These are phyloP conservation scores for Drosophila repleta DNA, from an alignment of 1,140 invertebrate genomes.

Conservation along the genomic window DNA sequence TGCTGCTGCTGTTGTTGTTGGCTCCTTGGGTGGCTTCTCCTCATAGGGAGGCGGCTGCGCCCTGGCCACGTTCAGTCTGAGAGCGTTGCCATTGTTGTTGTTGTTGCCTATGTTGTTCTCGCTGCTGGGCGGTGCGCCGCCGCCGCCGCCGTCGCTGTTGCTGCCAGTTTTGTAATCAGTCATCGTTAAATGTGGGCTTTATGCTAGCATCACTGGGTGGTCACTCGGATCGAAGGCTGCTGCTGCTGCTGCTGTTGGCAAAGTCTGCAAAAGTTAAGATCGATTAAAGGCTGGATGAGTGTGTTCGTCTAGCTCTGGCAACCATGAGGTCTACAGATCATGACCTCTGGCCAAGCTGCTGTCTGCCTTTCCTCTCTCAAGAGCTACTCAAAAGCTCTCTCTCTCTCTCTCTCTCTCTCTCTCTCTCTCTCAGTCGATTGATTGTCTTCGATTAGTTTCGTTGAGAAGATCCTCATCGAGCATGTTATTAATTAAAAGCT, in stretches of 20 bases:
- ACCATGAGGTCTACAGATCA: no score
- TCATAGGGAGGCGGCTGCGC: constrained; percentile 53
- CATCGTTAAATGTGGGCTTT: constrained; percentile 50
- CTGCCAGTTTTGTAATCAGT: constrained; percentile 59
- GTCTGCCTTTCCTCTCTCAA: no score
- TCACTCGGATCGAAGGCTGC: constrained; percentile 24
- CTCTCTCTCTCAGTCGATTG: not conserved
- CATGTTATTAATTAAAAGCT: constrained; percentile 21
- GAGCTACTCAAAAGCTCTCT: no score
- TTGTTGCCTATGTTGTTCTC: constrained; percentile 28
- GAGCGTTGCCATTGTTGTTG: constrained; percentile 35
- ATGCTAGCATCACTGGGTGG: constrained; percentile 56
- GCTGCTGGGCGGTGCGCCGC: constrained; percentile 10
- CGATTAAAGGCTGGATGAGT: not conserved
- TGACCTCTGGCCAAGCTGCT: no score
- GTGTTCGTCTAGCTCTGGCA: no score
- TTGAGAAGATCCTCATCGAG: not conserved
- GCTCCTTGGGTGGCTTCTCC: constrained; percentile 18
- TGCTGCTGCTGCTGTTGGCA: no score
- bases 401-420: no score
- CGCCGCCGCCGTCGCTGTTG: constrained; percentile 32
- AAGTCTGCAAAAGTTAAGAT: constrained; percentile 19
- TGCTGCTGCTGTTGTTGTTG: constrained; percentile 1
- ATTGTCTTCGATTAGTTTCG: not conserved
- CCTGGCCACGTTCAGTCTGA: constrained; percentile 50